Conservation (phyloP, 2,888 invertebrate genomes). For the Cephalotes varians region DNA sequence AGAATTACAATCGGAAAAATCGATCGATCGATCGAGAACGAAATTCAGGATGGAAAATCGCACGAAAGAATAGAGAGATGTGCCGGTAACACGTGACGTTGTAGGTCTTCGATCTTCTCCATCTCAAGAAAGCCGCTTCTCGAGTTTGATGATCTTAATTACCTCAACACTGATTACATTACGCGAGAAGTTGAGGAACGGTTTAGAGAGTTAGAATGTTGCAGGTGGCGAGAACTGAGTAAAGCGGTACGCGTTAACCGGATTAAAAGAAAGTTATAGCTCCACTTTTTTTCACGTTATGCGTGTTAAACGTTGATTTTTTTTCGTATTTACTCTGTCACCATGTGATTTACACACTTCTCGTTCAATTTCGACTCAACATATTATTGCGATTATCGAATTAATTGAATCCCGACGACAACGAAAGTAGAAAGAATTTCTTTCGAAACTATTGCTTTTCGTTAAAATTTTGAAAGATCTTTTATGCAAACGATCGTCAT, state of each 20-base stretch:
- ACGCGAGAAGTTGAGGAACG: slow-evolving; percentile 80
- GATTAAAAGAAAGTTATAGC: slow-evolving; percentile 53
- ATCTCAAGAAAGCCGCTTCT: slow-evolving; percentile 74
- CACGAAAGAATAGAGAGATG: slow-evolving; percentile 53
- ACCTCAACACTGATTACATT: slow-evolving; percentile 80
- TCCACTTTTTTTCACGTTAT: slow-evolving; percentile 47
- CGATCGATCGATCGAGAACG: neutral
- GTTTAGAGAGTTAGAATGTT: slow-evolving; percentile 77
- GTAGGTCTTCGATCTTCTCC: slow-evolving; percentile 44
- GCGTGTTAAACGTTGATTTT: neutral
- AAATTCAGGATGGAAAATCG: slow-evolving; percentile 30
- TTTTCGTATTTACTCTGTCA: neutral
- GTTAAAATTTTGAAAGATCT: neutral
- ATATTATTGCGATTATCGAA: neutral
- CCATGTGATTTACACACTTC: neutral
- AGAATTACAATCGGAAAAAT: neutral
- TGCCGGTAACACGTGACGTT: slow-evolving; percentile 74
- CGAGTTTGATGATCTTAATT: slow-evolving; percentile 81
- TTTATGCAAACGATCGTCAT: neutral
- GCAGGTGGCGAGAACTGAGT: slow-evolving; percentile 62
- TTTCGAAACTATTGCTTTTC: neutral
- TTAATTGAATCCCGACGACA: neutral
- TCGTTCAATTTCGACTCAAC: neutral
- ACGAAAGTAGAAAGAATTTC: neutral
- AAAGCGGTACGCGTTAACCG: slow-evolving; percentile 59